Percentiles rank a stretch among this genome's conserved stretches.
These are phyloP conservation scores for Halcyon badia DNA, from an alignment of 2,797 vertebrate genomes.

Conservation along the genomic window DNA sequence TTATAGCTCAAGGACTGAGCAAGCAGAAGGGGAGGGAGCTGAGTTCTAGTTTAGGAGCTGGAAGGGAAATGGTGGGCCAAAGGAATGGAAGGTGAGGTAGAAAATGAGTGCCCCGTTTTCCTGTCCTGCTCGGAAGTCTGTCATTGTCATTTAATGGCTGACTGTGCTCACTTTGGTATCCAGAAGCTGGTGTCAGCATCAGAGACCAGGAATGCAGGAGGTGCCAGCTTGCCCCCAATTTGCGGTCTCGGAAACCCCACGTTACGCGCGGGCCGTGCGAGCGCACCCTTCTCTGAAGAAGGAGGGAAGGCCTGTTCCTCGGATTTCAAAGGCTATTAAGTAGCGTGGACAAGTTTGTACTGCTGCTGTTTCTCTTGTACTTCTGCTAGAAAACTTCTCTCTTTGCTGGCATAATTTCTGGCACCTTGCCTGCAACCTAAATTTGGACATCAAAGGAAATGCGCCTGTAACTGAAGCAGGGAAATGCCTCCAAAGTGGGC, in stretches of 20 bases:
- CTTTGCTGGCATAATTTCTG: constrained; percentile 8
- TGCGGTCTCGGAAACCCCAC: fast-evolving
- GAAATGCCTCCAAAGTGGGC: background rate
- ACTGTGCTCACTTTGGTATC: background rate
- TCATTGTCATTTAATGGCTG: constrained; percentile 13
- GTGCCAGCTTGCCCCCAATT: background rate
- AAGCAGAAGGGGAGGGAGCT: background rate
- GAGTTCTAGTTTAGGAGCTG: fast-evolving
- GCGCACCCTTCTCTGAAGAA: background rate
- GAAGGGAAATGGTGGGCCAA: background rate
- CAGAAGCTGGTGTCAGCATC: constrained; percentile 33
- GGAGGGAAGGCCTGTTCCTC: background rate
- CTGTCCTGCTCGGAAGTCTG: background rate
- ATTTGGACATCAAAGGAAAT: background rate
- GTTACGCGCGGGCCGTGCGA: background rate
- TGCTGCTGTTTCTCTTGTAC: background rate
- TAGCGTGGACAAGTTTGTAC: background rate
- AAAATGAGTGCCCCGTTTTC: background rate
- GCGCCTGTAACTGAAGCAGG: background rate
- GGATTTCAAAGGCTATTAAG: background rate
- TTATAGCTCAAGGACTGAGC: background rate
- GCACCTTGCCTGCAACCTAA: constrained; percentile 10
- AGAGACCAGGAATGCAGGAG: constrained; percentile 50
- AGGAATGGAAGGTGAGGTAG: constrained; percentile 51
- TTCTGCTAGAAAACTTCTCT: background rate